Evolutionary conservation across 2,888 invertebrate genomes (phyloP), one percentile per base, ranked within the genome.

Genomic region (Lomographa bimaculata): DNA sequence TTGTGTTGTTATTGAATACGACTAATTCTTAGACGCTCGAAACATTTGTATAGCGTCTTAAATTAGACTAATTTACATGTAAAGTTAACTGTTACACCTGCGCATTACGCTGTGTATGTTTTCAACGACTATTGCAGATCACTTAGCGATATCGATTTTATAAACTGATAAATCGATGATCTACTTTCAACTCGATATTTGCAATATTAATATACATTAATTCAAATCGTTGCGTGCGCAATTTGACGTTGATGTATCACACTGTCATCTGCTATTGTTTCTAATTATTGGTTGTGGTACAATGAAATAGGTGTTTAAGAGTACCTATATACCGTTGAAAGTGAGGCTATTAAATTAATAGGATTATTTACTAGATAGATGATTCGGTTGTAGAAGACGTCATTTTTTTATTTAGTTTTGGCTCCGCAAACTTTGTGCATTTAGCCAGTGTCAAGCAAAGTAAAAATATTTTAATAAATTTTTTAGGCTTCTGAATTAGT

Each of bases 161-260:
- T 32, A 30, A 32, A 36, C 36, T 36, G 32, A 42, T 42, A 59
- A 60, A 64, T 55, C 60, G 57, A 68, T 64, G 61, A 64, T 60
- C 50, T 46, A 57, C 53, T 58, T 66, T 66, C 68, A 65, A 61
- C 14, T 48, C 39, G 29, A 23, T 36, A 29, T 52, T 54, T 52
- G 52, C 41, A 35, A 52, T 54, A 30, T 49, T 53, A 53, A 57
- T 48, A 36, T 35, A 42, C 17, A 46, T 52, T 41, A 34, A 45
- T 48, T 54, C 50, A 45, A 54, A 35, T 45, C 32, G 29, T 39
- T 44, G 58, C 56, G 55, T 64, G 56, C 8, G 8, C 14, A 35
- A 7, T 23, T 27, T 20, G 18, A 16, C 40, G 24, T 36, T 28
- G 43, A 44, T 42, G 23, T 17, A 32, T 36, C 23, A 32, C 14